Conservation (phyloP, 2,797 vertebrate genomes). For the Columba guinea region DNA sequence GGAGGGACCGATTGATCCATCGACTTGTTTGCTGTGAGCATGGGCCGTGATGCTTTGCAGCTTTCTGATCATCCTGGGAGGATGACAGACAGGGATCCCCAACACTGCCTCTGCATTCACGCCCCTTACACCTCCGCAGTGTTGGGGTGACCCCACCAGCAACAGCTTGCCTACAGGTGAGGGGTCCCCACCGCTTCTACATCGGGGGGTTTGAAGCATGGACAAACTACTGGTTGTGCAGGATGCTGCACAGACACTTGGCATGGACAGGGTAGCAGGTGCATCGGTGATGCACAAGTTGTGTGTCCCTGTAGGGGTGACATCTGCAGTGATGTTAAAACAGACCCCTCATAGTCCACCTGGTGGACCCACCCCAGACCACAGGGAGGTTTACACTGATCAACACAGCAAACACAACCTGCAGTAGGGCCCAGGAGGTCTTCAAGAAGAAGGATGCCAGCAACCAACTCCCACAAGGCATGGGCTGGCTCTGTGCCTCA, state of each 20-base stretch:
- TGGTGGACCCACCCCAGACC: neutral
- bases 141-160: neutral
- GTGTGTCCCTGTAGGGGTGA: neutral
- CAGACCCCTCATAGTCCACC: no score
- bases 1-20: neutral
- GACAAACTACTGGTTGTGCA: neutral
- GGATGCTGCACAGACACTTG: accelerated
- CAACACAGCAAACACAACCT: neutral
- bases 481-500: neutral
- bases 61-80: accelerated
- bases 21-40: neutral
- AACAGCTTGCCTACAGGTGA: neutral
- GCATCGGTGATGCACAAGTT: accelerated
- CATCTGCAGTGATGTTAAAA: neutral
- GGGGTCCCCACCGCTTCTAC: accelerated
- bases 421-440: neutral
- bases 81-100: neutral
- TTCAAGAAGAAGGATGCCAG: neutral
- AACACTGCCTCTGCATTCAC: accelerated
- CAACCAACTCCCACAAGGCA: neutral
- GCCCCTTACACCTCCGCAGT: accelerated
- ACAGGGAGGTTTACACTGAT: neutral
- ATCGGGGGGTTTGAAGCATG: accelerated
- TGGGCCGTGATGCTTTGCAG: accelerated
- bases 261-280: accelerated